These are phyloP conservation scores for Camelus bactrianus DNA, from an alignment of 2,113 vertebrate genomes.

Conservation along the genomic window DNA sequence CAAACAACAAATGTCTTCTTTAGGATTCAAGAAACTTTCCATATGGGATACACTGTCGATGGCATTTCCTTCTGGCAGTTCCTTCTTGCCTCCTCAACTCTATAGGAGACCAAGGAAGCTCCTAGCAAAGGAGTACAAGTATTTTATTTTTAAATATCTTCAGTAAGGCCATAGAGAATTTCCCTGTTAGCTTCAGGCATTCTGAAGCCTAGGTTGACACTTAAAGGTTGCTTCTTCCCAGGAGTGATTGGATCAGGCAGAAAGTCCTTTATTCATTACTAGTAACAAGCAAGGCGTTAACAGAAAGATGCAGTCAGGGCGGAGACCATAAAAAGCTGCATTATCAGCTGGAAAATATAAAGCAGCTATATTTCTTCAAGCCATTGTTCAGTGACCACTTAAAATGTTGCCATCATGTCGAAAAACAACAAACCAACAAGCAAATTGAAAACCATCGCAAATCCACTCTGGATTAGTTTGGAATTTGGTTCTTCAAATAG, in stretches of 20 bases:
- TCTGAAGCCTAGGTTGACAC: not conserved
- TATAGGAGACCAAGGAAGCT: not conserved
- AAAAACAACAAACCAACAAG: not conserved
- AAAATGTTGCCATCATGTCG: not conserved
- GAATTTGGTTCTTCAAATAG: conserved; percentile 25
- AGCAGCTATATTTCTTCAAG: not conserved
- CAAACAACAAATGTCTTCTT: not conserved
- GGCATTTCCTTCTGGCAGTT: not conserved
- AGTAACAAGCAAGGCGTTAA: not conserved
- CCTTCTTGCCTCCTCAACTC: not conserved
- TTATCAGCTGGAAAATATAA: not conserved
- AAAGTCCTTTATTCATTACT: not conserved
- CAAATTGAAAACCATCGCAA: not conserved
- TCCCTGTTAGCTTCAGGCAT: not conserved
- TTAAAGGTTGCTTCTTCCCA: not conserved
- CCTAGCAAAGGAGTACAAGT: not conserved
- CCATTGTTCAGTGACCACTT: not conserved
- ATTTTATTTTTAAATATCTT: conserved; percentile 55
- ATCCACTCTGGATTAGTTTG: conserved; percentile 22
- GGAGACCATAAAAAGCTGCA: not conserved
- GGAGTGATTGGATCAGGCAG: not conserved
- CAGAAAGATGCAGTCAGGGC: not conserved
- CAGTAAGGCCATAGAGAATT: not conserved
- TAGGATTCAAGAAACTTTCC: not conserved
- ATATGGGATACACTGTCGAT: not conserved